Evolutionary conservation across 2,797 vertebrate species (phyloP).

Genomic region (Rhinogobio ventralis): DNA sequence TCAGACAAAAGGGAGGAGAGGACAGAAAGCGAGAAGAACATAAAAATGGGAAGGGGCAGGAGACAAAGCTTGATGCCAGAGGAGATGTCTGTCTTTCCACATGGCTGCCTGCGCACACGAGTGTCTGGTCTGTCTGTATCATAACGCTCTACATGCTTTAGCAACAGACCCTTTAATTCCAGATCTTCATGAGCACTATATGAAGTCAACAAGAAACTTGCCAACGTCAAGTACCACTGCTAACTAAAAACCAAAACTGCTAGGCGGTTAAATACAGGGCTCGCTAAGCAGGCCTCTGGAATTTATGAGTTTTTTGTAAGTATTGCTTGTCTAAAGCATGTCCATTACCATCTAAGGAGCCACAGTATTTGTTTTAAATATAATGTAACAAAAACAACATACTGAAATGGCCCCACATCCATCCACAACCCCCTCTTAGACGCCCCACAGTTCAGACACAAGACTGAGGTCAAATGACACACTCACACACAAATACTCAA

Average conservation of each 20-base stretch:
- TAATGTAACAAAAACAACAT: conserved; percentile 24
- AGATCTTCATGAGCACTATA: conserved; percentile 8
- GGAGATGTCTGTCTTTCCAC: conserved; percentile 52
- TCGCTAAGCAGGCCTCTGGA: conserved; percentile 6
- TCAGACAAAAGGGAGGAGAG: neutral
- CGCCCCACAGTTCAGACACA: conserved; percentile 47
- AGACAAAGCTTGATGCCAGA: conserved; percentile 29
- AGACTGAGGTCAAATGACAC: conserved; percentile 48
- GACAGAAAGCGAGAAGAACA: neutral
- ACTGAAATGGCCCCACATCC: neutral
- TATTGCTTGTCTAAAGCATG: neutral
- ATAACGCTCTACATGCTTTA: neutral
- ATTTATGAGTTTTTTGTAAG: conserved; percentile 16
- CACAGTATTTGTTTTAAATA: conserved; percentile 25
- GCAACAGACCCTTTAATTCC: neutral
- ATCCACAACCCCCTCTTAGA: conserved; percentile 21
- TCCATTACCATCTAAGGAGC: conserved; percentile 13
- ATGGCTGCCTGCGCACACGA: conserved; percentile 12
- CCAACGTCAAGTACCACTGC: neutral
- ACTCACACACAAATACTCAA: conserved; percentile 33
- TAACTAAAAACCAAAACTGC: conserved; percentile 10
- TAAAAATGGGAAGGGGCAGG: neutral
- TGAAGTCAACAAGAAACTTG: conserved; percentile 4
- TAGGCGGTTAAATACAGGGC: conserved; percentile 16
- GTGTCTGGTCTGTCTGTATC: conserved; percentile 29